phyloP scores from a whole-genome alignment of 2,113 vertebrate genomes.

The Macheiramphus alcinus region DNA sequence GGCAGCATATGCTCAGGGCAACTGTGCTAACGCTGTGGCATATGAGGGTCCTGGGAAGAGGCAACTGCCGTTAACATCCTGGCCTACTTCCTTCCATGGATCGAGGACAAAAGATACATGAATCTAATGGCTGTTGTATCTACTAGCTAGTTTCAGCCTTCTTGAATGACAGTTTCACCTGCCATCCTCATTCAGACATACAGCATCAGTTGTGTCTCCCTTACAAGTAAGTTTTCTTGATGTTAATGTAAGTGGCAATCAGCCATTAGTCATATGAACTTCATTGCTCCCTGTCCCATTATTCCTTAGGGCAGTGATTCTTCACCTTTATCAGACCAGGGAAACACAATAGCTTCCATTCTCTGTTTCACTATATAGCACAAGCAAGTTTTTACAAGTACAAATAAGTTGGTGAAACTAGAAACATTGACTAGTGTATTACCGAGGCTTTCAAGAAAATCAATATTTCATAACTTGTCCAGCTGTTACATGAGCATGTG shows the following conservation, averaged over 20 bases:
- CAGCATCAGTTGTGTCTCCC: accelerated
- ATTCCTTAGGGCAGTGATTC: not conserved
- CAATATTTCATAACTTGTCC: not conserved
- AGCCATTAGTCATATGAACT: not conserved
- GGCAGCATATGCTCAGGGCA: not conserved
- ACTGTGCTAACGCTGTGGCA: not conserved
- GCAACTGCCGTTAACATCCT: not conserved
- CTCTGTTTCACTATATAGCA: not conserved
- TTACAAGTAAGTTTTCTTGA: not conserved
- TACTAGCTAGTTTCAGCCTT: not conserved
- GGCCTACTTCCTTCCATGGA: not conserved
- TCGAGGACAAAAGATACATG: not conserved
- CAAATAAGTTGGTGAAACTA: not conserved
- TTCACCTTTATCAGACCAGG: not conserved
- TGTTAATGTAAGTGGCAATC: not conserved
- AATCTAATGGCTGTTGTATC: not conserved
- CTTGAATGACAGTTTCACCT: not conserved
- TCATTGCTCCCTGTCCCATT: not conserved
- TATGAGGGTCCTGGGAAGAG: not conserved
- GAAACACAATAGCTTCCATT: not conserved
- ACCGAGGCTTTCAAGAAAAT: not conserved
- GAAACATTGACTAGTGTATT: not conserved
- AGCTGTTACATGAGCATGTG: not conserved
- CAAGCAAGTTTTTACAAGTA: not conserved
- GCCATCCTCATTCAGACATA: not conserved